phyloP scores from a whole-genome alignment of 2,113 vertebrate genomes.

The Tychaedon coryphoeus region DNA sequence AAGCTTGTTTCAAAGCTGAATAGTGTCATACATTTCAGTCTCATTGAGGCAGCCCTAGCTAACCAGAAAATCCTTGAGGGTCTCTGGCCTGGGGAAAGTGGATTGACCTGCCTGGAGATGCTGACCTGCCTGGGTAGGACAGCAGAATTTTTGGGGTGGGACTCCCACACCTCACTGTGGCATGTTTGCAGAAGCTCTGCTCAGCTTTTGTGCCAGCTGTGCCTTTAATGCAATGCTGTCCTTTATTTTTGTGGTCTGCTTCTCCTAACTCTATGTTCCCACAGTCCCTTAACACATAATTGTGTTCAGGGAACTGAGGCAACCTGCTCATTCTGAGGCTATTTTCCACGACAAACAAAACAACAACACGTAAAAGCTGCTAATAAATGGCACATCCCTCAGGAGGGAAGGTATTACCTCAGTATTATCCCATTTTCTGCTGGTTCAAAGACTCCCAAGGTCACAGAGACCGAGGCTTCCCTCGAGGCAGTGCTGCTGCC shows the following conservation, averaged over 20 bases:
- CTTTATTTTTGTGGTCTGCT: not conserved
- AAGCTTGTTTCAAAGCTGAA: not conserved
- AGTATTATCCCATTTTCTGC: conserved; percentile 2
- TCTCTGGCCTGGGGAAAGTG: not conserved
- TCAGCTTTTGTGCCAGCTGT: not conserved
- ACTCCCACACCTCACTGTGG: fast-evolving
- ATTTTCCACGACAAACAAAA: conserved; percentile 44
- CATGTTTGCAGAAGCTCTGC: not conserved
- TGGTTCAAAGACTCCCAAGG: conserved; percentile 8
- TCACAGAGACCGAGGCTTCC: not conserved
- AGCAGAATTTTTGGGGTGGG: not conserved
- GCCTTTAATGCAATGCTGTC: not conserved
- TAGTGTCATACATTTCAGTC: not conserved
- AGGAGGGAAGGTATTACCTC: not conserved
- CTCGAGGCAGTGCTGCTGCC: not conserved
- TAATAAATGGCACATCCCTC: not conserved
- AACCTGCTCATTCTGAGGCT: not conserved
- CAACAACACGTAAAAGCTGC: not conserved
- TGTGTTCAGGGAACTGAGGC: not conserved
- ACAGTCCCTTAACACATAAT: not conserved
- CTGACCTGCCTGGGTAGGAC: not conserved
- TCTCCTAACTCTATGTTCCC: not conserved
- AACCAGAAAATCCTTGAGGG: not conserved
- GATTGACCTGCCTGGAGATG: fast-evolving
- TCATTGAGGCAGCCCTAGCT: not conserved